phyloP scores from a whole-genome alignment of 2,113 vertebrate genomes.

The Oceanodroma tethys region DNA sequence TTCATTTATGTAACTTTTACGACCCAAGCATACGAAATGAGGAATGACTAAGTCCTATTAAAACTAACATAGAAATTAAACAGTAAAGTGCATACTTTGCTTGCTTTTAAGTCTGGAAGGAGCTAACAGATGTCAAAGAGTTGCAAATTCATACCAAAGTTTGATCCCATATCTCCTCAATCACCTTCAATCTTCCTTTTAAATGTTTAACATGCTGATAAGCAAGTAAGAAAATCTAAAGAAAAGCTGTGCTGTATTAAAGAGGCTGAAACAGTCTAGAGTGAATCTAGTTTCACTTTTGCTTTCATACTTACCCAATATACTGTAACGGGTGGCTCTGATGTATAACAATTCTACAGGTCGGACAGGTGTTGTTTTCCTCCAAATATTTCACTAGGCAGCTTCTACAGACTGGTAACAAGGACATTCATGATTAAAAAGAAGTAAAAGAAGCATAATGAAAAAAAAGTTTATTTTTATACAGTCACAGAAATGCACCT shows the following conservation, averaged over 20 bases:
- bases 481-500: not conserved
- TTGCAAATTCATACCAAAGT: not conserved
- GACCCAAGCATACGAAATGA: not conserved
- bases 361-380: slow-evolving; percentile 98
- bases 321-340: slow-evolving; percentile 99
- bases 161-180: not conserved
- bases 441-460: not conserved
- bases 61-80: not conserved
- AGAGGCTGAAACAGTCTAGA: not conserved
- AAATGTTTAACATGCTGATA: not conserved
- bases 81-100: not conserved
- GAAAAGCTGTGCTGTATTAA: not conserved
- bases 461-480: not conserved
- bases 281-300: not conserved
- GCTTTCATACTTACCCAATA: slow-evolving; percentile 86
- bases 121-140: not conserved
- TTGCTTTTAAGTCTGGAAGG: not conserved
- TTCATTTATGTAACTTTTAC: not conserved
- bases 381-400: slow-evolving; percentile 98
- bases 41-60: not conserved
- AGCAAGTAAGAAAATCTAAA: not conserved
- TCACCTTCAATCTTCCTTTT: not conserved
- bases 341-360: slow-evolving; percentile 98
- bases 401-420: slow-evolving; percentile 90
- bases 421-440: not conserved